phyloP scores from a whole-genome alignment of 2,888 invertebrate species.

The Epinotia ramella region DNA sequence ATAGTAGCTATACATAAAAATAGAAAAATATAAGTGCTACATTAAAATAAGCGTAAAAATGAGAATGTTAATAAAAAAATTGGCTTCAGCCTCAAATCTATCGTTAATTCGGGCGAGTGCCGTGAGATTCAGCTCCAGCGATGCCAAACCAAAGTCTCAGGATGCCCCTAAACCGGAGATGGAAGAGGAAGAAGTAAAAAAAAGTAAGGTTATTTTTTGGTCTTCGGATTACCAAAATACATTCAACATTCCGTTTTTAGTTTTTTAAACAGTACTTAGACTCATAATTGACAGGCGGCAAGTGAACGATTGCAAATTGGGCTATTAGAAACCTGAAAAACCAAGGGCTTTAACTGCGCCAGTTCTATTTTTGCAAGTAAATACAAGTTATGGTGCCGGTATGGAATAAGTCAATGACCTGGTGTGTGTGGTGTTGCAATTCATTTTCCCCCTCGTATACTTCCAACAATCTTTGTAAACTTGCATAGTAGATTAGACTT shows the following conservation, averaged over 20 bases:
- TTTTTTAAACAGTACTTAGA: not conserved
- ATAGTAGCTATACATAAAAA: conserved; percentile 15
- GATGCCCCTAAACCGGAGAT: conserved; percentile 57
- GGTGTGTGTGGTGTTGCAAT: too few species aligned
- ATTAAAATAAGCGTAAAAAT: conserved; percentile 52
- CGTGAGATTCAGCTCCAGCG: conserved; percentile 62
- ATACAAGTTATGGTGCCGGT: too few species aligned
- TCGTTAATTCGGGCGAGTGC: conserved; percentile 55
- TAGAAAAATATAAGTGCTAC: not conserved
- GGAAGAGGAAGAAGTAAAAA: conserved; percentile 68
- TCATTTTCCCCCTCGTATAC: too few species aligned
- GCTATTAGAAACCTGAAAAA: too few species aligned
- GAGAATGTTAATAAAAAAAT: conserved; percentile 73
- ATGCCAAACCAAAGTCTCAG: conserved; percentile 59
- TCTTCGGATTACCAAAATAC: not conserved
- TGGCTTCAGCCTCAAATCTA: conserved; percentile 56
- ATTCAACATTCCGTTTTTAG: not conserved
- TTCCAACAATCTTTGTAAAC: too few species aligned
- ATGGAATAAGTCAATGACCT: too few species aligned
- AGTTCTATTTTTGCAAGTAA: not conserved
- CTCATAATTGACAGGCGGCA: too few species aligned
- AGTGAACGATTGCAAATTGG: too few species aligned
- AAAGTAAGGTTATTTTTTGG: conserved; percentile 68
- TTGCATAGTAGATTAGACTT: too few species aligned
- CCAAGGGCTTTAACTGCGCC: not conserved